Base-by-base conservation (phyloP, 2,888 invertebrate species). In the Gnatocerus cornutus region DNA sequence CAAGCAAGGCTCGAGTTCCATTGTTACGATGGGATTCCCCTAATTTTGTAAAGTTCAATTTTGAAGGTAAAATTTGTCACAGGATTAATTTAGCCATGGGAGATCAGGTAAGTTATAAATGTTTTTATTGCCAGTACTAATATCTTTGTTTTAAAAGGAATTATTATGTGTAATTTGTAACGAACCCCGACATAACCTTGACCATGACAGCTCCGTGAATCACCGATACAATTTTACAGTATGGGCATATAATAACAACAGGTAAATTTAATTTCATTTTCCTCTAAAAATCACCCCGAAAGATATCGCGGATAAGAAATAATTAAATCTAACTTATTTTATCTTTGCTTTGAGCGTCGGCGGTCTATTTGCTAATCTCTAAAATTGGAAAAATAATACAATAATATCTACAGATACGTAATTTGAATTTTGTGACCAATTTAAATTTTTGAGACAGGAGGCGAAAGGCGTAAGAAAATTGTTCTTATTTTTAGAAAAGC, bases 401-500 rank as follows among this genome's bases (percentile, higher is more conserved):
- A 21, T n/a, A n/a, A n/a, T n/a, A n/a, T n/a, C n/a, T n/a, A n/a
- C n/a, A n/a, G n/a, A n/a, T n/a, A n/a, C n/a, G n/a, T n/a, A n/a
- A n/a, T n/a, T n/a, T n/a, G n/a, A n/a, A n/a, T n/a, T n/a, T n/a
- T n/a, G n/a, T n/a, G n/a, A n/a, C n/a, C n/a, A n/a, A n/a, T n/a
- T n/a, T n/a, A n/a, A n/a, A n/a, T n/a, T n/a, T n/a, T n/a, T n/a
- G n/a, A n/a, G n/a, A n/a, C n/a, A n/a, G n/a, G n/a, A n/a, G n/a
- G n/a, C n/a, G n/a, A n/a, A n/a, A n/a, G n/a, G n/a, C 4, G 21
- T 21, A 21, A 21, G 21, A 21, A 9, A 46, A 5, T 13, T 27
- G 10, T 41, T 37, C 48, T 50, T 37, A 41, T 46, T 76, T 75
- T 10, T 59, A 81, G 80, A 30, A 72, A 76, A 69, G 59, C 76